Conservation (phyloP, 2,113 vertebrate species). For the Platycercus adscitus region DNA sequence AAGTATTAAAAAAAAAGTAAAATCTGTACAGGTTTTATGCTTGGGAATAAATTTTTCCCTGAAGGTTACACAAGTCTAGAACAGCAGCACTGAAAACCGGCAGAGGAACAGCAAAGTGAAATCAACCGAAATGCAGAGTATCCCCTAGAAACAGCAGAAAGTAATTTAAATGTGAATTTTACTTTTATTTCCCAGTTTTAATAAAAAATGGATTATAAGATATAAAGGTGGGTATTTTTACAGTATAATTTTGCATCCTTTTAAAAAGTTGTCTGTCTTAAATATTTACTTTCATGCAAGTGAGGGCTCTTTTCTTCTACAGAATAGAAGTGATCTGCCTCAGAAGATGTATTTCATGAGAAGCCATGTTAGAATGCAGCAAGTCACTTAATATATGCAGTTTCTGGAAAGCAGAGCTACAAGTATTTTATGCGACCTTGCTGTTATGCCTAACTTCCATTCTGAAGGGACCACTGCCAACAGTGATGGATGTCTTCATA, state of each 20-base stretch:
- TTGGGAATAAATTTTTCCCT: constrained; percentile 9
- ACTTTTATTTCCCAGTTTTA: constrained; percentile 30
- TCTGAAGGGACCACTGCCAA: not conserved
- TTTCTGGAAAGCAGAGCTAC: not conserved
- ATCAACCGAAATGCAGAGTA: not conserved
- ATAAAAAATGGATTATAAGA: constrained; percentile 63
- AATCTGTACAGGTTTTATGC: not conserved
- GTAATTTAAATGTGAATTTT: constrained; percentile 36
- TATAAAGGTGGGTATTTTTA: constrained; percentile 36
- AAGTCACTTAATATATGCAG: not conserved
- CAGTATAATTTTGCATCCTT: constrained; percentile 28
- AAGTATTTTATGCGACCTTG: not conserved
- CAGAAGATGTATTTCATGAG: not conserved
- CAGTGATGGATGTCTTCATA: not conserved
- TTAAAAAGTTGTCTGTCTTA: constrained; percentile 28
- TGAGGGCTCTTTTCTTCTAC: not conserved
- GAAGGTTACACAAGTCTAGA: not conserved
- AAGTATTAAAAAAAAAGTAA: not conserved
- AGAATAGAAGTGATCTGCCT: not conserved
- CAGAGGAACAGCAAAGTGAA: not conserved
- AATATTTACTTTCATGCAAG: constrained; percentile 41
- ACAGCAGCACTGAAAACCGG: not conserved
- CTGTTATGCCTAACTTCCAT: not conserved
- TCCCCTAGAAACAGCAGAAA: constrained; percentile 46
- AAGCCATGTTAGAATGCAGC: not conserved